Conservation (phyloP, 2,113 vertebrate genomes). For the Brachyistius frenatus region DNA sequence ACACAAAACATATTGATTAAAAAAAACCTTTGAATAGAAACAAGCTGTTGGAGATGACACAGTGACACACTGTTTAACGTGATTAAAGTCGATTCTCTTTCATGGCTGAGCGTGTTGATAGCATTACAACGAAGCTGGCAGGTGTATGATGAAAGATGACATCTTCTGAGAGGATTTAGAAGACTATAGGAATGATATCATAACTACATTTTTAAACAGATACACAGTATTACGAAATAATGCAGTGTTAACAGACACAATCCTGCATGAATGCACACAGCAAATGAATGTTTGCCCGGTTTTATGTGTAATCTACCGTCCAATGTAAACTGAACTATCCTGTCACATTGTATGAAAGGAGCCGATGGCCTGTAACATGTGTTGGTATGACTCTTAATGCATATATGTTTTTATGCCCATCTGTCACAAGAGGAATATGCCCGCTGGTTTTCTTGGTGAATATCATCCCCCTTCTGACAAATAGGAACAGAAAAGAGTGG, state of each 20-base stretch:
- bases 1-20: background rate
- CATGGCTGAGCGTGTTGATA: constrained; percentile 7
- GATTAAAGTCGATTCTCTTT: constrained; percentile 12
- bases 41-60: background rate
- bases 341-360: background rate
- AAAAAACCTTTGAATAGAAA: constrained; percentile 19
- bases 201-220: constrained; percentile 17
- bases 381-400: background rate
- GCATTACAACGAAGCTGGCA: constrained; percentile 18
- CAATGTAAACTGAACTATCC: background rate
- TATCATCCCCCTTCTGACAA: background rate
- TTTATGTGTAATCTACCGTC: constrained; percentile 19
- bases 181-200: constrained; percentile 5
- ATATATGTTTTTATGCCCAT: background rate
- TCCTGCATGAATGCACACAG: constrained; percentile 18
- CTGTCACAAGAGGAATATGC: background rate
- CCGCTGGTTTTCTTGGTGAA: background rate
- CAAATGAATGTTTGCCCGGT: background rate
- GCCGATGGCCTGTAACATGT: background rate
- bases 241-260: background rate
- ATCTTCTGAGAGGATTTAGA: constrained; percentile 12
- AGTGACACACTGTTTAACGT: constrained; percentile 9
- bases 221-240: background rate
- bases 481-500: background rate
- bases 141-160: constrained; percentile 38